A percentile compares a stretch with the other conserved stretches of the same genome.
phyloP scores from a whole-genome alignment of 2,888 invertebrate species.

The Mystacides longicornis region DNA sequence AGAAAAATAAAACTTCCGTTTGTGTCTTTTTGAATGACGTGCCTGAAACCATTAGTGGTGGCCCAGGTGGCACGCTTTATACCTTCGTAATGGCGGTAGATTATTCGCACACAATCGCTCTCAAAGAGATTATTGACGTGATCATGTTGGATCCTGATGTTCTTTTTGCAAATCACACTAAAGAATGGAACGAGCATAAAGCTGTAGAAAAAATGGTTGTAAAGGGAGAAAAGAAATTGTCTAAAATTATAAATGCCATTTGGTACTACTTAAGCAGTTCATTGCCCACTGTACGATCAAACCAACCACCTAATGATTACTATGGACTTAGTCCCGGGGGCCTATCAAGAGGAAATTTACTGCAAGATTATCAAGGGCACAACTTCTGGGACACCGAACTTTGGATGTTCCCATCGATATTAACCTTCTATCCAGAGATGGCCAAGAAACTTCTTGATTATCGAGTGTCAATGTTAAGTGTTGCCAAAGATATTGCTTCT shows the following conservation, averaged over 20 bases:
- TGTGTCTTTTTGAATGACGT: conserved; percentile 22
- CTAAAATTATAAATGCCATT: conserved; percentile 20
- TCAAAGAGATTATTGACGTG: conserved; percentile 32
- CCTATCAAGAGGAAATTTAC: conserved; percentile 32
- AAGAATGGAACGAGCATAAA: background rate
- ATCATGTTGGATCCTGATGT: background rate
- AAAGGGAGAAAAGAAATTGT: background rate
- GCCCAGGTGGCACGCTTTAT: background rate
- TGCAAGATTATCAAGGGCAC: conserved; percentile 38
- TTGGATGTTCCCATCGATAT: conserved; percentile 38
- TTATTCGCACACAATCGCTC: conserved; percentile 30
- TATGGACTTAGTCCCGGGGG: conserved; percentile 38
- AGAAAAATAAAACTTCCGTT: conserved; percentile 14
- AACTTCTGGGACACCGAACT: conserved; percentile 42
- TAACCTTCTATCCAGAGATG: conserved; percentile 33
- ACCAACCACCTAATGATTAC: conserved; percentile 31
- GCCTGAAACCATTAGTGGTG: background rate
- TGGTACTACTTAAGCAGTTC: conserved; percentile 35
- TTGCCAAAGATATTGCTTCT: conserved; percentile 33
- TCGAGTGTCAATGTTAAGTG: conserved; percentile 30
- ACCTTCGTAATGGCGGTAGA: conserved; percentile 34
- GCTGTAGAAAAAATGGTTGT: background rate
- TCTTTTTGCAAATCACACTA: background rate
- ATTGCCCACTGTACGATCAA: conserved; percentile 32
- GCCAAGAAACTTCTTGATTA: conserved; percentile 33